phyloP scores from a whole-genome alignment of 2,113 vertebrate species.

The Menura novaehollandiae region DNA sequence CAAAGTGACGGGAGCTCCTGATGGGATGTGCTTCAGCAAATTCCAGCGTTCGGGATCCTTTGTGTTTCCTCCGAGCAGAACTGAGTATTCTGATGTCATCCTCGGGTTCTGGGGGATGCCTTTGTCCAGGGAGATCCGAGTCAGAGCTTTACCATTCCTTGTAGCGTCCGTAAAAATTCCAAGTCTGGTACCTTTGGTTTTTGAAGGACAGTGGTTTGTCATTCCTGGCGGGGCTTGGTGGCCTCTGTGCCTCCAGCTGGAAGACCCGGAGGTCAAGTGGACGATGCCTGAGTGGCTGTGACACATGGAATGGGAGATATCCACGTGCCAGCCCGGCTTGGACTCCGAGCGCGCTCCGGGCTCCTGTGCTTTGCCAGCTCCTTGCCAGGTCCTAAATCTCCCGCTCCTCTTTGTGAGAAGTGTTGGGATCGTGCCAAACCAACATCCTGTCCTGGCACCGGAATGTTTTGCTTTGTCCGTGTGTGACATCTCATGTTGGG shows the following conservation, averaged over 20 bases:
- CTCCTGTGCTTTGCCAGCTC: neutral
- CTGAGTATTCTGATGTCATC: neutral
- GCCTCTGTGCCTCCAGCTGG: neutral
- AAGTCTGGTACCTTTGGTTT: neutral
- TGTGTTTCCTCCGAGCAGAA: neutral
- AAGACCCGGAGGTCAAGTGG: neutral
- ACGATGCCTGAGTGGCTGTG: rapidly evolving
- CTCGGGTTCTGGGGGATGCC: neutral
- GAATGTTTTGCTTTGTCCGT: rapidly evolving
- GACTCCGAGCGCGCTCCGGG: neutral
- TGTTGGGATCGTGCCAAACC: neutral
- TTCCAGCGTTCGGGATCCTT: rapidly evolving
- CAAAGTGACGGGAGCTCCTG: neutral
- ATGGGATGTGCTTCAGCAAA: neutral
- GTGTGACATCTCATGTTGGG: neutral
- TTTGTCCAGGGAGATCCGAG: neutral
- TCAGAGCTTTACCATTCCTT: neutral
- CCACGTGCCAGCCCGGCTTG: neutral
- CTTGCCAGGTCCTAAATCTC: neutral
- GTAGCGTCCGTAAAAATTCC: neutral
- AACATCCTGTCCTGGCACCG: neutral
- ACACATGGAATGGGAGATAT: rapidly evolving
- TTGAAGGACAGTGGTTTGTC: neutral
- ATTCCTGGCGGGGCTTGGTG: neutral
- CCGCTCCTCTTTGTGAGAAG: neutral